Evolutionary conservation across 35 echinoderm and acorn worm species (phyloP).

Genomic region (Strongylocentrotus purpuratus): DNA sequence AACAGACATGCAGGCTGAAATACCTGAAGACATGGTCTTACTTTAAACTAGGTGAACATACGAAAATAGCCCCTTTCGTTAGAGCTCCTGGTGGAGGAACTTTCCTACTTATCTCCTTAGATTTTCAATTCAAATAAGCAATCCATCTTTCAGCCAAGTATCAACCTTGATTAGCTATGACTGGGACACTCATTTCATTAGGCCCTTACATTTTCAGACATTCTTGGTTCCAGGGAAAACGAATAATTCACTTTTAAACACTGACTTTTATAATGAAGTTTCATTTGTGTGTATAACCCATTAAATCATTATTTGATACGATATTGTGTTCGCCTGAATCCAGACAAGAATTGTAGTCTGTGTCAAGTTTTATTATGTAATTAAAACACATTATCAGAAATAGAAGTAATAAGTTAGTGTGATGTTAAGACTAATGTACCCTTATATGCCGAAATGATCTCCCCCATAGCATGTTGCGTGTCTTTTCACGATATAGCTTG

Average conservation of each 20-base stretch:
- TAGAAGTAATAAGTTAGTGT: background rate
- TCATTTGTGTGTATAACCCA: too few relatives aligned
- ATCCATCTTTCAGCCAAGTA: background rate
- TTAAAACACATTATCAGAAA: too few relatives aligned
- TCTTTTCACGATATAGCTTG: background rate
- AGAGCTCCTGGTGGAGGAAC: background rate
- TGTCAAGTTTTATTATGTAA: too few relatives aligned
- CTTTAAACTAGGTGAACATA: too few relatives aligned
- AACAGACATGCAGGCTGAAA: too few relatives aligned
- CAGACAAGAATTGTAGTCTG: too few relatives aligned
- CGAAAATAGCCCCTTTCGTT: too few relatives aligned
- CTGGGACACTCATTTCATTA: background rate
- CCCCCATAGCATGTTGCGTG: background rate
- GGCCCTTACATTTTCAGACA: background rate
- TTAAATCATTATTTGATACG: too few relatives aligned
- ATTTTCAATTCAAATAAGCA: background rate
- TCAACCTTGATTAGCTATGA: background rate
- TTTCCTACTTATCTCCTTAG: background rate
- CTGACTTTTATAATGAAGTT: too few relatives aligned
- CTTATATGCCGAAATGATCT: background rate
- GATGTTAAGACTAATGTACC: background rate
- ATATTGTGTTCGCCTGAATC: too few relatives aligned
- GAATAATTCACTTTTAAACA: background rate
- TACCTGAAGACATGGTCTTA: too few relatives aligned
- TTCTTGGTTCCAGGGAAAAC: background rate